phyloP scores from a whole-genome alignment of 2,113 vertebrate species.

The Passer domesticus region DNA sequence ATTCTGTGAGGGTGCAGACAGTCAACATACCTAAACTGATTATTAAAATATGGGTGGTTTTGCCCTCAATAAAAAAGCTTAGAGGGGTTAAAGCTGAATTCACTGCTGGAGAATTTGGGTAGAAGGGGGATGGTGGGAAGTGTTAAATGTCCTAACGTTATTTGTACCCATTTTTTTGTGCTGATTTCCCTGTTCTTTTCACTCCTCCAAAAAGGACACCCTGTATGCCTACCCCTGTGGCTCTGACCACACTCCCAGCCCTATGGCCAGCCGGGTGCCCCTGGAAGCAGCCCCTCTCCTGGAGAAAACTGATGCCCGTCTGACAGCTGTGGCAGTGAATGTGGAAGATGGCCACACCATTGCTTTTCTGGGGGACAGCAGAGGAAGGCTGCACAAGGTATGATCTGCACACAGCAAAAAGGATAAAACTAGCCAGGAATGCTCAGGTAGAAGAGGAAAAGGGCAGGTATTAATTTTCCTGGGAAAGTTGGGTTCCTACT shows the following conservation, averaged over 20 bases:
- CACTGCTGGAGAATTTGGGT: not conserved
- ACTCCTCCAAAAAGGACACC: conserved; percentile 80
- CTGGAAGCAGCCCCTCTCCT: conserved; percentile 83
- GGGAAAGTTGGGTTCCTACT: not conserved
- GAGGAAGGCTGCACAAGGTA: conserved; percentile 92
- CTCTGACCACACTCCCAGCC: conserved; percentile 96
- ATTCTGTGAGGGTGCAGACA: not conserved
- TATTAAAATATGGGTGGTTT: not conserved
- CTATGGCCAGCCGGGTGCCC: conserved; percentile 89
- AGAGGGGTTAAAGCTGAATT: not conserved
- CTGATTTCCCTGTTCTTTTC: not conserved
- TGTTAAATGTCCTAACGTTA: not conserved
- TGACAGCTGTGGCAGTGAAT: conserved; percentile 91
- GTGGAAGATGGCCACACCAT: conserved; percentile 86
- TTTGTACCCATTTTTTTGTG: not conserved
- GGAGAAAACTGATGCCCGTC: conserved; percentile 83
- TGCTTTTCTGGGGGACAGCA: conserved; percentile 92
- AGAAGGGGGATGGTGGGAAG: not conserved
- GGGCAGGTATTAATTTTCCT: not conserved
- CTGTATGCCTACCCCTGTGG: conserved; percentile 94
- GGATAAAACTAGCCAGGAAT: not conserved
- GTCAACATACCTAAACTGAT: not conserved
- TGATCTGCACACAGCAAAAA: not conserved
- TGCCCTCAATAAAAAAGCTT: not conserved
- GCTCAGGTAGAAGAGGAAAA: not conserved